Conservation (phyloP, 2,888 invertebrate species). For the Eretmocerus hayati region DNA sequence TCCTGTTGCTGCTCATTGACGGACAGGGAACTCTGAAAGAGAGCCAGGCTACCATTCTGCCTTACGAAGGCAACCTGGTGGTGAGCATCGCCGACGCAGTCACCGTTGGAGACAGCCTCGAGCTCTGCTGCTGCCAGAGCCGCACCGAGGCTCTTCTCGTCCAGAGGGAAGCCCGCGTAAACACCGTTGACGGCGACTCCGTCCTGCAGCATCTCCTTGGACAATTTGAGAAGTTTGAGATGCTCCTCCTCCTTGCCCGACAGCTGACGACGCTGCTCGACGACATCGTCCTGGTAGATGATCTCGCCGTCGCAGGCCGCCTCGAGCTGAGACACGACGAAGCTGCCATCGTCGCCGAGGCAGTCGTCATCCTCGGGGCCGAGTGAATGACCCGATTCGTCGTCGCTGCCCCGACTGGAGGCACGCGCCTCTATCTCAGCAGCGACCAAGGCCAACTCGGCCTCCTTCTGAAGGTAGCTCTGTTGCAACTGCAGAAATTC, state of each 20-base stretch:
- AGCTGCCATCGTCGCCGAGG: slow-evolving; percentile 18
- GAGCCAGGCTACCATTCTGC: slow-evolving; percentile 18
- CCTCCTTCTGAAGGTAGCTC: slow-evolving; percentile 13
- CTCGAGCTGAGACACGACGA: slow-evolving; percentile 21
- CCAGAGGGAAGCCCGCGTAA: slow-evolving; percentile 16
- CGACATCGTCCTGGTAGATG: slow-evolving; percentile 17
- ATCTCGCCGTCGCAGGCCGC: slow-evolving; percentile 17
- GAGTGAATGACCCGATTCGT: slow-evolving; percentile 13
- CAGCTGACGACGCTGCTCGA: background rate
- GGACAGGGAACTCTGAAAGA: slow-evolving; percentile 16
- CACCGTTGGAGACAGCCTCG: slow-evolving; percentile 18
- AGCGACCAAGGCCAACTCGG: slow-evolving; percentile 10
- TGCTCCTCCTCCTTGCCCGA: slow-evolving; percentile 14
- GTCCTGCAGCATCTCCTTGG: slow-evolving; percentile 21
- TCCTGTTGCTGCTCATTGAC: slow-evolving; percentile 21
- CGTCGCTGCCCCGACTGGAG: slow-evolving; percentile 18
- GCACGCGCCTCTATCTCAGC: slow-evolving; percentile 18
- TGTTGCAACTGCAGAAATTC: slow-evolving; percentile 19
- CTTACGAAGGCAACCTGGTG: slow-evolving; percentile 20
- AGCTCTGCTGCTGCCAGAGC: slow-evolving; percentile 17
- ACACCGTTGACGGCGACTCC: slow-evolving; percentile 18
- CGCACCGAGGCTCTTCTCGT: slow-evolving; percentile 21
- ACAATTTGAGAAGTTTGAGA: slow-evolving; percentile 20
- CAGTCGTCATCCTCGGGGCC: slow-evolving; percentile 12
- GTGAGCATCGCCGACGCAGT: slow-evolving; percentile 16